Conservation (phyloP, 2,113 vertebrate genomes). For the Hyperopisus bebe region DNA sequence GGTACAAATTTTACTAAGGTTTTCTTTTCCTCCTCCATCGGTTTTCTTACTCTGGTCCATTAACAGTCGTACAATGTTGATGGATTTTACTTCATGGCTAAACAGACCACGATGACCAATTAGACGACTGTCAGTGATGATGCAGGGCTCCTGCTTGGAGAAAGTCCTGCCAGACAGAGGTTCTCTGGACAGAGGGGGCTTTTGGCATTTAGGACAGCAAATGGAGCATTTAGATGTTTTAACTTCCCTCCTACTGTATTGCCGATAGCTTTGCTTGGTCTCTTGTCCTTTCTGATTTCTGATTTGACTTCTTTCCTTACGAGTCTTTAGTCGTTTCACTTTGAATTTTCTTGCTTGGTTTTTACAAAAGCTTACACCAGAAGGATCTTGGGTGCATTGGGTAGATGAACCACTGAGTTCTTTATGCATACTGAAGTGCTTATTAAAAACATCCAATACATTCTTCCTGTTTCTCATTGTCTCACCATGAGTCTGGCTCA, state of each 20-base stretch:
- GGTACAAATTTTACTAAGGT: neutral
- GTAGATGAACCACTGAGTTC: conserved; percentile 20
- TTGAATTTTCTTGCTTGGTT: conserved; percentile 29
- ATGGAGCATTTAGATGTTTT: conserved; percentile 20
- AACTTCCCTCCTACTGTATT: conserved; percentile 11
- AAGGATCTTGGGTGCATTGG: conserved; percentile 7
- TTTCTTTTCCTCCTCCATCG: neutral
- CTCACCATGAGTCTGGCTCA: conserved; percentile 36
- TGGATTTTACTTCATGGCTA: conserved; percentile 65
- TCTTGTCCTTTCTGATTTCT: conserved; percentile 32
- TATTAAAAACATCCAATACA: conserved; percentile 20
- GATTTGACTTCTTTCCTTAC: conserved; percentile 53
- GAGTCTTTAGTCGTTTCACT: conserved; percentile 57
- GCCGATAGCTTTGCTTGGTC: conserved; percentile 24
- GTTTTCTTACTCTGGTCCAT: conserved; percentile 38
- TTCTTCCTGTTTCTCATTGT: conserved; percentile 32
- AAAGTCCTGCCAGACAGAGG: conserved; percentile 27
- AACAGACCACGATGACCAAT: conserved; percentile 64
- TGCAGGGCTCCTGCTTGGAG: conserved; percentile 44
- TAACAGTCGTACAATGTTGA: conserved; percentile 61
- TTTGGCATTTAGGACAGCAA: conserved; percentile 25
- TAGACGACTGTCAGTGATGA: conserved; percentile 65
- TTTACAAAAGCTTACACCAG: neutral
- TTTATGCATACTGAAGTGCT: conserved; percentile 22
- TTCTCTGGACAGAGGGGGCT: conserved; percentile 29